A percentile compares a stretch with the other conserved stretches of the same genome.
These are phyloP conservation scores for Cyprinella venusta DNA, from an alignment of 2,797 vertebrate genomes.

Conservation along the genomic window DNA sequence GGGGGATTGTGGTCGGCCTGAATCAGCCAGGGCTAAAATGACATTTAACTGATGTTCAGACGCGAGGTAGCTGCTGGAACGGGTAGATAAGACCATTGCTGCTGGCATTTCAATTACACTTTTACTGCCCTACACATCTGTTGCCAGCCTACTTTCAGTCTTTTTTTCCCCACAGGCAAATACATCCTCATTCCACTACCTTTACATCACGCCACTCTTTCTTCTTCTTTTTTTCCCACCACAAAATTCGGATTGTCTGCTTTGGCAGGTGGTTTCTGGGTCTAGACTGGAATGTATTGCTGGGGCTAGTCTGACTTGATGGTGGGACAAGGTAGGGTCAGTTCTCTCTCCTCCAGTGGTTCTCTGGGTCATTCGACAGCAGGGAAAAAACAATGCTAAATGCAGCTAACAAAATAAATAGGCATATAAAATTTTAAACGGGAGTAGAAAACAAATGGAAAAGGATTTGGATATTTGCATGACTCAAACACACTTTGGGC, in stretches of 20 bases:
- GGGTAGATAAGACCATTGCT: constrained; percentile 86
- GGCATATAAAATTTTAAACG: neutral
- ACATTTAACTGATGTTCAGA: constrained; percentile 90
- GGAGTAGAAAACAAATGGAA: neutral
- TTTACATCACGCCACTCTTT: constrained; percentile 56
- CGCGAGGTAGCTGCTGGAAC: constrained; percentile 86
- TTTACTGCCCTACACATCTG: constrained; percentile 87
- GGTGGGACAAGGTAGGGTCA: constrained; percentile 56
- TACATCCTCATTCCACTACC: constrained; percentile 67
- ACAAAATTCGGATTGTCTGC: constrained; percentile 79
- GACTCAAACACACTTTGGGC: neutral
- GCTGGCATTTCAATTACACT: constrained; percentile 90
- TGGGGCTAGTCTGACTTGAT: constrained; percentile 72
- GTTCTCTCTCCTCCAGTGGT: constrained; percentile 33
- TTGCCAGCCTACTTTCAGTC: constrained; percentile 72
- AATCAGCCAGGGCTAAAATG: constrained; percentile 87
- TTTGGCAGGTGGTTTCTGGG: constrained; percentile 70
- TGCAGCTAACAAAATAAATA: neutral
- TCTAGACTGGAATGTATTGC: constrained; percentile 74
- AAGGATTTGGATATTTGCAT: neutral
- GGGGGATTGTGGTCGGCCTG: constrained; percentile 83
- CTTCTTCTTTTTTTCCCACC: constrained; percentile 60
- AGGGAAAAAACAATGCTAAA: neutral
- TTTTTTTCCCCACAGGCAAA: constrained; percentile 62
- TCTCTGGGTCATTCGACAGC: neutral